These are phyloP conservation scores for Hirudinaria manillensis DNA, from an alignment of 2,888 invertebrate species.

Conservation along the genomic window DNA sequence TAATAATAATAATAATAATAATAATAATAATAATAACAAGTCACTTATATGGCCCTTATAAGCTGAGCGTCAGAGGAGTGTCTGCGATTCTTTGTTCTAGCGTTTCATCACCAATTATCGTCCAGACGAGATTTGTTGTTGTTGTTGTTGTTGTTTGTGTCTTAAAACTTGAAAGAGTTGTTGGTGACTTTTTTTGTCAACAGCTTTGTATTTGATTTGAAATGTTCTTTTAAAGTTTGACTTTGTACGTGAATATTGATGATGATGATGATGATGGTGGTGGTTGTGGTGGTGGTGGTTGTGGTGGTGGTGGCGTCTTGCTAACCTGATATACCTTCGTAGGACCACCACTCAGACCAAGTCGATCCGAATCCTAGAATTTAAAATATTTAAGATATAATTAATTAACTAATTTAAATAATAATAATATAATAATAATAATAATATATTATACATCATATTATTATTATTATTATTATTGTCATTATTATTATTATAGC, in stretches of 20 bases:
- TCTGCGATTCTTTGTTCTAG: background rate
- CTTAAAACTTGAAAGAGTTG: background rate
- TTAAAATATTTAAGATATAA: background rate
- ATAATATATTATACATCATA: no score
- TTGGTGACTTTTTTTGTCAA: background rate
- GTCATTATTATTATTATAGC: no score
- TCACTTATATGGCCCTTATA: background rate
- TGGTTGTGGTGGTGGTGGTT: background rate
- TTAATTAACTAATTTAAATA: no score
- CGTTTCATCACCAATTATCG: background rate
- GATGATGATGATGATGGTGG: conserved; percentile 11
- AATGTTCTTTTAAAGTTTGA: no score
- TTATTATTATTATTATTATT: no score
- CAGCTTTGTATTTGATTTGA: no score
- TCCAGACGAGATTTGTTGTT: background rate
- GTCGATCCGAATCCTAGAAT: conserved; percentile 35
- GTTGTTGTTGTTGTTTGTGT: background rate
- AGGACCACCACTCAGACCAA: conserved; percentile 40
- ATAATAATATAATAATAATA: no score
- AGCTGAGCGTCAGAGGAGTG: background rate
- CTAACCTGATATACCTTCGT: conserved; percentile 39
- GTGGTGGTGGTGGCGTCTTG: background rate
- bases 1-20: conserved; percentile 3
- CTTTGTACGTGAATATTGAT: background rate
- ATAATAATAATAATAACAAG: background rate